phyloP scores from a whole-genome alignment of 2,888 invertebrate genomes.

The Melieria omissa region DNA sequence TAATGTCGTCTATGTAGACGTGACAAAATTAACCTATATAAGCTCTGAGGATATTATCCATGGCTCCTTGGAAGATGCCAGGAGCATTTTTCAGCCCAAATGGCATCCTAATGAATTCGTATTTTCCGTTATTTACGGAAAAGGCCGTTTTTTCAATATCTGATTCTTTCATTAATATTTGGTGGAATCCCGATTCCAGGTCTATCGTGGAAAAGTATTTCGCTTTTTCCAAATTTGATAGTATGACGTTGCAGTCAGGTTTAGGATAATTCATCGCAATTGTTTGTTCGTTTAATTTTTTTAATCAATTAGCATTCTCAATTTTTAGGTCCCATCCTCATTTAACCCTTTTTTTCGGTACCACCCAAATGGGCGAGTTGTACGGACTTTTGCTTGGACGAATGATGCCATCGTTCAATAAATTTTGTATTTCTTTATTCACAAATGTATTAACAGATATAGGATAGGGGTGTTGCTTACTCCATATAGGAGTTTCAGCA shows the following conservation, averaged over 20 bases:
- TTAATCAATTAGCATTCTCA: constrained; percentile 35
- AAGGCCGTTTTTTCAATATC: neutral
- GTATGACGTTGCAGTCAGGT: neutral
- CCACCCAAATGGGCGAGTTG: no score
- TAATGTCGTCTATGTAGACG: neutral
- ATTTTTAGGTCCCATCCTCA: constrained; percentile 24
- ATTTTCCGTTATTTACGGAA: neutral
- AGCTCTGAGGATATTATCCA: constrained; percentile 3
- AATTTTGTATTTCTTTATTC: constrained; percentile 30
- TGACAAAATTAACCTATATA: constrained; percentile 10
- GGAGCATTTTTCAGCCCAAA: neutral
- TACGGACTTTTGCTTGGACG: constrained; percentile 26
- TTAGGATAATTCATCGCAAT: constrained; percentile 1
- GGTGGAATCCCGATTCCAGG: constrained; percentile 2
- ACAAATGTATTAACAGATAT: constrained; percentile 29
- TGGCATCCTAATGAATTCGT: no score
- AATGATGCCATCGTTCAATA: constrained; percentile 26
- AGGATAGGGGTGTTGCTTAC: constrained; percentile 38
- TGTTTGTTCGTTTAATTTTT: constrained; percentile 7
- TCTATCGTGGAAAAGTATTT: constrained; percentile 4
- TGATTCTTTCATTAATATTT: constrained; percentile 12
- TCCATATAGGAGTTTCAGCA: no score
- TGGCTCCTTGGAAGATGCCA: constrained; percentile 9
- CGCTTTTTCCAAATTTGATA: neutral
- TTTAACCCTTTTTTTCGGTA: constrained; percentile 32